Base-by-base conservation (phyloP, 2,888 invertebrate genomes). In the Tenthredo scrophulariae region DNA sequence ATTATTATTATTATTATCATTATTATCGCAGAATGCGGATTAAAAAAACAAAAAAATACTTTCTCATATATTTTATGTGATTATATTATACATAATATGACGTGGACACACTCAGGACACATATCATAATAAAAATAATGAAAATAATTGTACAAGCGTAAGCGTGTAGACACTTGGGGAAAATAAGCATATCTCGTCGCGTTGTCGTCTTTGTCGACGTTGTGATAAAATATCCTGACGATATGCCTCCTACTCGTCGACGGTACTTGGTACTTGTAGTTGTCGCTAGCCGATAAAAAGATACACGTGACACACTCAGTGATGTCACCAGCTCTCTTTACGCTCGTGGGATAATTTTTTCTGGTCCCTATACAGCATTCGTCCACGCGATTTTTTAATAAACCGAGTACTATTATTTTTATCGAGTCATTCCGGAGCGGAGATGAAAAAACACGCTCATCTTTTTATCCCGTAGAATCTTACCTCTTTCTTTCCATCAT, bases 221-320 rank as follows among this genome's bases (percentile, higher is more conserved):
- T 7, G 62, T 62, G 62, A 26, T 62, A 26, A 62, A 62, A 62
- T 26, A 62, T 62, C 62, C 62, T 62, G 62, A 62, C 37, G 37
- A 18, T 70, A 9, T 37, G 18, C 37, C 33, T 70, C 54, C 54
- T 54, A n/a, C 54, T 54, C 54, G 18, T 70, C 29, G n/a, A n/a
- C n/a, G 33, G 37, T 70, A 70, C 85, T 84, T 84, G 62, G 62
- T 82, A 85, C 84, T 86, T 84, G 84, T 86, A 37, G 84, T 85
- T 77, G 85, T 70, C 72, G 37, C 65, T 70, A 46, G 46, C 65
- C 54, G 46, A 79, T 70, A 84, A 40, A 84, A 58, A 72, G 80
- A 67, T 77, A 84, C 43, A 85, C 26, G 62, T 67, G 72, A 70
- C 54, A 75, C 70, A 22, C 62, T 10, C 26, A 70, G 62, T 62